These are phyloP conservation scores for Anodontia alba DNA, from an alignment of 2,888 invertebrate genomes.

Conservation along the genomic window DNA sequence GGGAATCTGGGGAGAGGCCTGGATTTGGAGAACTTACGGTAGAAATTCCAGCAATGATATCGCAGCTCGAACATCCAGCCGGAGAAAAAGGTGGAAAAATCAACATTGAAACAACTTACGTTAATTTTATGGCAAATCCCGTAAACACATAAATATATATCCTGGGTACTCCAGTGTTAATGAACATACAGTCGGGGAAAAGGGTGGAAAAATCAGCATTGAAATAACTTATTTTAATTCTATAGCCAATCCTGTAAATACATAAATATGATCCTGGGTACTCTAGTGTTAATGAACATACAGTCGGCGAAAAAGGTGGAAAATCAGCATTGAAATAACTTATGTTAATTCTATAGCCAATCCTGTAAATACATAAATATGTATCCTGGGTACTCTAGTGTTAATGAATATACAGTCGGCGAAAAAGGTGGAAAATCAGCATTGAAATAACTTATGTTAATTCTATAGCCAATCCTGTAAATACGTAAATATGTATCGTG, in stretches of 20 bases:
- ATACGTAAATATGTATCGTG: too few relatives aligned
- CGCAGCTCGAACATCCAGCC: constrained; percentile 20
- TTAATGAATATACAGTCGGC: too few relatives aligned
- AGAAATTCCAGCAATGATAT: constrained; percentile 27
- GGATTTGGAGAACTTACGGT: constrained; percentile 30
- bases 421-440: background rate
- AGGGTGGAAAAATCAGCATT: background rate
- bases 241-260: background rate
- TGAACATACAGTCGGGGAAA: too few relatives aligned
- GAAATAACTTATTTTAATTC: constrained; percentile 17
- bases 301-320: background rate
- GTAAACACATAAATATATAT: too few relatives aligned
- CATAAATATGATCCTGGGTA: too few relatives aligned
- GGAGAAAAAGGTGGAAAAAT: background rate
- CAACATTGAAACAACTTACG: constrained; percentile 22
- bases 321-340: constrained; percentile 12
- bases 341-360: constrained; percentile 8
- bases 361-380: too few relatives aligned
- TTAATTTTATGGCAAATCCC: background rate
- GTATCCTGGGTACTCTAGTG: too few relatives aligned
- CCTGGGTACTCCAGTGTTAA: too few relatives aligned
- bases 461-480: background rate
- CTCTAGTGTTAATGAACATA: too few relatives aligned
- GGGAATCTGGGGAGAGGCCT: constrained; percentile 34
- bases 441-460: constrained; percentile 21